Base-by-base conservation (phyloP, 2,888 invertebrate genomes). In the Cerceris ruficornis region DNA sequence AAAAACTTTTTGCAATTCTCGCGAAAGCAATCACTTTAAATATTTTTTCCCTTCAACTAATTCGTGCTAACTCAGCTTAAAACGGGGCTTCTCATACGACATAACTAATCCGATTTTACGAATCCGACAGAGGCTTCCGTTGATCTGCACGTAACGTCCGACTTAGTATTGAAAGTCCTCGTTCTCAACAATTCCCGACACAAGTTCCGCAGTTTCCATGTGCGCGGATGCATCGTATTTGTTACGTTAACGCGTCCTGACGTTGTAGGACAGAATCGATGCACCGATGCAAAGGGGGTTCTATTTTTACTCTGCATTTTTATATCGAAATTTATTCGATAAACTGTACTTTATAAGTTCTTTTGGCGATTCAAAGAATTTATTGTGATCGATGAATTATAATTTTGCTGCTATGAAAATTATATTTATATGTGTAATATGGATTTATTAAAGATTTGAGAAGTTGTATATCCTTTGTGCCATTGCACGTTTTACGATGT, bases 31-130 rank as follows among this genome's bases (percentile, higher is more conserved):
- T 69, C 28, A 11, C 0, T 7, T 9, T 7, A 11, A 43, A 14
- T 17, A 15, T 54, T 59, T 55, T 64, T 15, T 9, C 39, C 60
- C n/a, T 13, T 58, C 8, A 7, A 58, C 14, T 17, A 57, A 50
- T 46, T 42, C 49, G 28, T 54, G 61, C 6, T 42, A 59, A 64
- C 17, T 57, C 15, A 11, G 67, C 50, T 75, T 59, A 60, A 43
- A 55, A 64, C 73, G 69, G 15, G 86, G 87, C 77, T 87, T 87
- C 87, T 68, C 55, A 74, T 82, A 73, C 70, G 81, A 82, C 75
- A 67, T 73, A 74, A 75, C 79, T 87, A 87, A 87, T 87, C 86
- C 77, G 76, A 80, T 87, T 86, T 74, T 61, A 62, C 41, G 58
- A 64, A 72, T 75, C 68, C 71, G 59, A 60, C 43, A 50, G 67